These are phyloP conservation scores for Pristionchus entomophagus DNA, from an alignment of 2,888 invertebrate species.

Conservation along the genomic window DNA sequence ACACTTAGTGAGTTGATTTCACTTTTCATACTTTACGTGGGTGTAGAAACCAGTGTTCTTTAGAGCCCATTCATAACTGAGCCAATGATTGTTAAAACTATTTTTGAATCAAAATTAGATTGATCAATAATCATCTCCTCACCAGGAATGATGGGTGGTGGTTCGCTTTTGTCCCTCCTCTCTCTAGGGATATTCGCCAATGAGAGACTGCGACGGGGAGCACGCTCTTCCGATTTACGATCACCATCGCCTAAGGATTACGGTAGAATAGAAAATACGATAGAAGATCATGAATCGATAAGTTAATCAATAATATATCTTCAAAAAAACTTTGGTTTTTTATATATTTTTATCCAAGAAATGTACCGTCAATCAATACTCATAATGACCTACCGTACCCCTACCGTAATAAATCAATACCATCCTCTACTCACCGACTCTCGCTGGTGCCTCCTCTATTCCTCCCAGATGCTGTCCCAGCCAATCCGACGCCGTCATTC, in stretches of 20 bases:
- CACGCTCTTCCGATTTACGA: conserved; percentile 47
- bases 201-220: conserved; percentile 60
- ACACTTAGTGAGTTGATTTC: too few relatives aligned
- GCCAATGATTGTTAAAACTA: neutral
- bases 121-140: too few relatives aligned
- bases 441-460: neutral
- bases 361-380: too few relatives aligned
- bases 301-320: too few relatives aligned
- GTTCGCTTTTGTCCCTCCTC: conserved; percentile 62
- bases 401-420: neutral
- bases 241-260: conserved; percentile 5
- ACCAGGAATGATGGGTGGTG: conserved; percentile 57
- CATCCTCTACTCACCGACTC: conserved; percentile 2
- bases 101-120: neutral
- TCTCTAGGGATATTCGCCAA: conserved; percentile 60
- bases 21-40: too few relatives aligned
- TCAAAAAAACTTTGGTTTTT: too few relatives aligned
- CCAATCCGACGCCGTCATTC: conserved; percentile 67
- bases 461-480: conserved; percentile 64
- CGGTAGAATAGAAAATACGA: neutral
- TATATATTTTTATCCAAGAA: too few relatives aligned
- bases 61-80: neutral
- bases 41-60: too few relatives aligned
- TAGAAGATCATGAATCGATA: too few relatives aligned
- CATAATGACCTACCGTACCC: neutral